A percentile compares a stretch with the other conserved stretches of the same genome.
Evolutionary conservation across 2,113 vertebrate species (phyloP).

Genomic region (Bettongia penicillata): DNA sequence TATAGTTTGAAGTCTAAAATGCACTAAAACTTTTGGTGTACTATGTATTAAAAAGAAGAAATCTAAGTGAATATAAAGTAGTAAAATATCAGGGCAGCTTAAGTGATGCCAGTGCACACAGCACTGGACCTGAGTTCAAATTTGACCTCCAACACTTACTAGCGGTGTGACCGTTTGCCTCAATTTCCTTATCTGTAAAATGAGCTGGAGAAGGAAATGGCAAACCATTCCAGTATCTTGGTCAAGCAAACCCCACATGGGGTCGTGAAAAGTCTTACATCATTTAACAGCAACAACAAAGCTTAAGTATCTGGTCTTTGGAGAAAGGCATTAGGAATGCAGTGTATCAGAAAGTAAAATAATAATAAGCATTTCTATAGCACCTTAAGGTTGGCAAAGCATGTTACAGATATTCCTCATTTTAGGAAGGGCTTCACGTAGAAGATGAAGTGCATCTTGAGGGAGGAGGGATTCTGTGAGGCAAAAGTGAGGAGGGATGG

Average conservation of each 20-base stretch:
- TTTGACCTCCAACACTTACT: too few species aligned
- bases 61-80: background rate
- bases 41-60: background rate
- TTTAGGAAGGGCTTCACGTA: background rate
- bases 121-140: too few species aligned
- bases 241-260: background rate
- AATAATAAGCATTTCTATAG: background rate
- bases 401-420: background rate
- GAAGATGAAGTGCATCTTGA: background rate
- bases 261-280: background rate
- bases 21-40: background rate
- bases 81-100: background rate
- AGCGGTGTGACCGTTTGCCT: background rate
- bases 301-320: background rate
- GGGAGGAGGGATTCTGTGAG: background rate
- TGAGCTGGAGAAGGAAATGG: background rate
- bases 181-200: background rate
- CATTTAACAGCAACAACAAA: background rate
- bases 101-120: too few species aligned
- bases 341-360: background rate
- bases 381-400: background rate
- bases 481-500: background rate
- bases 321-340: background rate
- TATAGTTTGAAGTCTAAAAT: background rate
- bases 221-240: background rate